phyloP scores from a whole-genome alignment of 2,797 vertebrate species.

The Acanthurus tractus region DNA sequence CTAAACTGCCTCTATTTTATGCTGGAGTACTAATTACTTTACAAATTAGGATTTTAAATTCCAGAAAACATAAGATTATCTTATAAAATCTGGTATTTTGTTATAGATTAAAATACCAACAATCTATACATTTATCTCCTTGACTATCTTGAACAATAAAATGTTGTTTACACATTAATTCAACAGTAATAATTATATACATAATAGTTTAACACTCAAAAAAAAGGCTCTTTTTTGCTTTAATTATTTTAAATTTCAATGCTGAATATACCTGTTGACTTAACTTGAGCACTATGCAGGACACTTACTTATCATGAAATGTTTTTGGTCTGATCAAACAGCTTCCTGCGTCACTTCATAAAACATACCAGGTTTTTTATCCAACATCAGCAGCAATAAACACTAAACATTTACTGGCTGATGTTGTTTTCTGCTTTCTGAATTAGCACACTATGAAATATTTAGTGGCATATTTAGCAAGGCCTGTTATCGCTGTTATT shows the following conservation, averaged over 20 bases:
- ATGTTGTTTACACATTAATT: too few relatives aligned
- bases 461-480: slow-evolving; percentile 46
- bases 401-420: slow-evolving; percentile 9
- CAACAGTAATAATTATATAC: neutral
- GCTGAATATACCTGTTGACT: neutral
- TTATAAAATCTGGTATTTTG: neutral
- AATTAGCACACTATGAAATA: slow-evolving; percentile 56
- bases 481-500: slow-evolving; percentile 34
- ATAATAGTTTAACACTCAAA: neutral
- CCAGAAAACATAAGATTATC: neutral
- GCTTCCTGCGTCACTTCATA: neutral
- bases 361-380: neutral
- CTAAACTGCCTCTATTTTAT: neutral
- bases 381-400: slow-evolving; percentile 12
- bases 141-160: neutral
- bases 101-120: neutral
- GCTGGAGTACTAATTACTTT: neutral
- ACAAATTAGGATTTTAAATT: neutral
- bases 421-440: slow-evolving; percentile 30
- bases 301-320: neutral
- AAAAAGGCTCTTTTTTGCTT: too few relatives aligned
- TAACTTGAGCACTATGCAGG: too few relatives aligned
- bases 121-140: neutral
- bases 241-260: neutral
- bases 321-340: neutral